These are phyloP conservation scores for Pycnonotus jocosus DNA, from an alignment of 2,113 vertebrate species.

Conservation along the genomic window DNA sequence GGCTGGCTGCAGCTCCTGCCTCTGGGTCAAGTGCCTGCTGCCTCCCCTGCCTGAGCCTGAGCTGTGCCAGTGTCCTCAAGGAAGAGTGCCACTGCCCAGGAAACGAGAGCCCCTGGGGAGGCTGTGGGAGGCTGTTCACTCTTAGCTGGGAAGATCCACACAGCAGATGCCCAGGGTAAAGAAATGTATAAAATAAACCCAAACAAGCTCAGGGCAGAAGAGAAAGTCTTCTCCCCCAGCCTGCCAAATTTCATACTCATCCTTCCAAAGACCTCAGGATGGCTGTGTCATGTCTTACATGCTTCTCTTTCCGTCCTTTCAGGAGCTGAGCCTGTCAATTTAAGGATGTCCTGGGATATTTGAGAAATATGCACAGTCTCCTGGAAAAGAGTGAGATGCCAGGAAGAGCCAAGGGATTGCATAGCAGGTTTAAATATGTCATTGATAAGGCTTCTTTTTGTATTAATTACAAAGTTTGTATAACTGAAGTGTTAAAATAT, in stretches of 20 bases:
- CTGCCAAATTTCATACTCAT: not conserved
- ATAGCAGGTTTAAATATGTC: not conserved
- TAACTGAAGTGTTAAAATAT: not conserved
- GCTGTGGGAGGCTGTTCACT: not conserved
- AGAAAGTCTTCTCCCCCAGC: rapidly evolving
- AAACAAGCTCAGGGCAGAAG: not conserved
- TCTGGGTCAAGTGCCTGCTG: not conserved
- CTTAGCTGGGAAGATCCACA: not conserved
- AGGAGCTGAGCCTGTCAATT: not conserved
- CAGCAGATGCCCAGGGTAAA: not conserved
- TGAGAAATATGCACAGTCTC: rapidly evolving
- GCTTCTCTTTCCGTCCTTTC: not conserved
- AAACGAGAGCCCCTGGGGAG: not conserved
- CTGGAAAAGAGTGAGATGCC: not conserved
- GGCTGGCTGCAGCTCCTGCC: not conserved
- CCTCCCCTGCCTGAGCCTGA: not conserved
- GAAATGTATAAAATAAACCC: not conserved
- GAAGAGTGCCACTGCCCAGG: rapidly evolving
- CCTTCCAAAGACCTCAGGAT: not conserved
- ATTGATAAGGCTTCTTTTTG: not conserved
- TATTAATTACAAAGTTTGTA: not conserved
- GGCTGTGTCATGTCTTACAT: not conserved
- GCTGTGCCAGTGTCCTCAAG: rapidly evolving
- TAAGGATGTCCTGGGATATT: not conserved
- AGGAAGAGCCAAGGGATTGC: not conserved